A percentile compares a stretch with the other conserved stretches of the same genome.
Conservation (phyloP, 2,888 invertebrate species). For the Eremobia ochroleuca region DNA sequence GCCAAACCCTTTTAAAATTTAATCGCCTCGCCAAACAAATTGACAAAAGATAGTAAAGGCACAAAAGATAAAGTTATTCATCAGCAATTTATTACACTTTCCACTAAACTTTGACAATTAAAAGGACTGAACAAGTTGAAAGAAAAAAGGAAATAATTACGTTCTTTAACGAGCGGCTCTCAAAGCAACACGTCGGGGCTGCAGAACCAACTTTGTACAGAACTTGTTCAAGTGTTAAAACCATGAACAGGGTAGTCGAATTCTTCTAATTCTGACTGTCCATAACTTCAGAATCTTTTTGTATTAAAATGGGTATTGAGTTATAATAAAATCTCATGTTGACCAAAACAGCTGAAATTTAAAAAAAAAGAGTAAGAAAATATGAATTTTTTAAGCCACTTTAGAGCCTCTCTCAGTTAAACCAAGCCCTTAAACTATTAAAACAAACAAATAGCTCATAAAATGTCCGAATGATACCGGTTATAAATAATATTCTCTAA, state of each 20-base stretch:
- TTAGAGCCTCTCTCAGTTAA: background rate
- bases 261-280: slow-evolving; percentile 29
- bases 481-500: slow-evolving; percentile 55
- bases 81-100: slow-evolving; percentile 77
- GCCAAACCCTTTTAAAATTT: slow-evolving; percentile 24
- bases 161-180: slow-evolving; percentile 84
- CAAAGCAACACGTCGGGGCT: slow-evolving; percentile 68
- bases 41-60: slow-evolving; percentile 46
- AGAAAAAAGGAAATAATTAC: slow-evolving; percentile 84
- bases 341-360: background rate
- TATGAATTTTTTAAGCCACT: background rate
- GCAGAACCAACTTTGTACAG: slow-evolving; percentile 67
- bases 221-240: slow-evolving; percentile 65
- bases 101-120: slow-evolving; percentile 86
- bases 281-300: slow-evolving; percentile 45
- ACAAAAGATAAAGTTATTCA: slow-evolving; percentile 63
- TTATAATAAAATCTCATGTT: background rate
- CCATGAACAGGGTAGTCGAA: slow-evolving; percentile 40
- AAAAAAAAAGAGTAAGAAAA: background rate
- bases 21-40: slow-evolving; percentile 47
- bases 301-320: background rate
- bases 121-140: slow-evolving; percentile 82
- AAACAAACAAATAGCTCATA: slow-evolving; percentile 53
- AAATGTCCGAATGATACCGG: slow-evolving; percentile 46
- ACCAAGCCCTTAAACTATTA: background rate